Evolutionary conservation across 2,797 vertebrate species (phyloP).

Genomic region (Mormyrus hasselquistii): DNA sequence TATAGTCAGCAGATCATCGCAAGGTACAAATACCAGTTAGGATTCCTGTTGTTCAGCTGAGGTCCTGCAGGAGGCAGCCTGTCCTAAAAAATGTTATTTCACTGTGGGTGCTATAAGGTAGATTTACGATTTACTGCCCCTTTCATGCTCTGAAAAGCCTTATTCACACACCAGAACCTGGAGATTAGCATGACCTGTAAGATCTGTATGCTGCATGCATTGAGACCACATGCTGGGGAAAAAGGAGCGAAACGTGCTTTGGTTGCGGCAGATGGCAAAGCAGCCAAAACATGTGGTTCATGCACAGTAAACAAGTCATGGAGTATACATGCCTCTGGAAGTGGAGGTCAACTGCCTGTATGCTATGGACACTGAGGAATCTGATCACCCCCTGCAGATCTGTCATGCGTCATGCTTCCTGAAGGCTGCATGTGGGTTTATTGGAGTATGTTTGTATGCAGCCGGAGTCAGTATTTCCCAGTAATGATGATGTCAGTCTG

Average conservation of each 20-base stretch:
- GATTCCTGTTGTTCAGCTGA: no score
- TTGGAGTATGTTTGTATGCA: neutral
- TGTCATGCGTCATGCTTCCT: neutral
- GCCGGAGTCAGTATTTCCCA: neutral
- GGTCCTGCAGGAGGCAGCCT: neutral
- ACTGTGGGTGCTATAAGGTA: neutral
- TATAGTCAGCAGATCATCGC: slow-evolving; percentile 33
- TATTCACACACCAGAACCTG: neutral
- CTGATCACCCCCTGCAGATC: slow-evolving; percentile 37
- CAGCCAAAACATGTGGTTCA: slow-evolving; percentile 23
- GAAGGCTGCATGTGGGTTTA: neutral
- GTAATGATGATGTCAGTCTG: neutral
- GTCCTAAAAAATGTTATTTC: neutral
- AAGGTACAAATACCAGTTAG: slow-evolving; percentile 30
- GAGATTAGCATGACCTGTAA: slow-evolving; percentile 17
- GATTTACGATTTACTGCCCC: neutral
- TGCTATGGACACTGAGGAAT: slow-evolving; percentile 24
- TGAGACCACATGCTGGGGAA: neutral
- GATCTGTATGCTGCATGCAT: neutral
- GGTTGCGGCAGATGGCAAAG: slow-evolving; percentile 12
- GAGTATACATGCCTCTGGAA: slow-evolving; percentile 31
- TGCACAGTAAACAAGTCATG: slow-evolving; percentile 28
- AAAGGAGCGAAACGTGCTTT: neutral
- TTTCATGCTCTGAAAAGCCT: neutral
- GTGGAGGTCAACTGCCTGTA: slow-evolving; percentile 34